A percentile compares a stretch with the other conserved stretches of the same genome.
phyloP scores from a whole-genome alignment of 2,113 vertebrate genomes.

The Callocephalon fimbriatum region DNA sequence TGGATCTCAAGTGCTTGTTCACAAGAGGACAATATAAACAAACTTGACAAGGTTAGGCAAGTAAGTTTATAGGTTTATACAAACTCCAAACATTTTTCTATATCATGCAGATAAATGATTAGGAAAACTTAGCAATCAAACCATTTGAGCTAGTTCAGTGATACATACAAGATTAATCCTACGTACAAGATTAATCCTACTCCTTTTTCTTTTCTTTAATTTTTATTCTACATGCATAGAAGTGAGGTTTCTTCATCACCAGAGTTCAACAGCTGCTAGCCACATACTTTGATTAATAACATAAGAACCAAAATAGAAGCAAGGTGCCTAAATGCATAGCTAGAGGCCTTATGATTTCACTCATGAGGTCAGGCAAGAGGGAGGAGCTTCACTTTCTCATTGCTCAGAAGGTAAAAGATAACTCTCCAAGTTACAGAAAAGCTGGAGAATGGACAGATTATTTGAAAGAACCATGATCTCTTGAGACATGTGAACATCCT shows the following conservation, averaged over 20 bases:
- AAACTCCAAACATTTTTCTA: not conserved
- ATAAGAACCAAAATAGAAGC: not conserved
- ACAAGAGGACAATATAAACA: not conserved
- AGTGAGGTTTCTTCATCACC: not conserved
- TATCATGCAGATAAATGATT: accelerated
- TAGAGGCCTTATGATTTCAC: not conserved
- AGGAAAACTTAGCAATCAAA: not conserved
- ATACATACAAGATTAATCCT: not conserved
- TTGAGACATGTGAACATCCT: not conserved
- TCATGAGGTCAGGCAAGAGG: not conserved
- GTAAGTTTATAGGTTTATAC: not conserved
- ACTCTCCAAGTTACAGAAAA: not conserved
- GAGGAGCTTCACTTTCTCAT: not conserved
- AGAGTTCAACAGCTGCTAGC: not conserved
- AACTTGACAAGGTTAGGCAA: not conserved
- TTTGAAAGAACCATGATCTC: not conserved
- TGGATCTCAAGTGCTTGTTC: not conserved
- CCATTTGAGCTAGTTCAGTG: not conserved
- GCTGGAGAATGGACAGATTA: not conserved
- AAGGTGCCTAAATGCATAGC: not conserved
- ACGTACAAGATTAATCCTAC: not conserved
- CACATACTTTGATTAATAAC: not conserved
- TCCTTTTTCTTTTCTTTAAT: not conserved
- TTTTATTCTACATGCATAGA: not conserved
- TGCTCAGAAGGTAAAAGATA: not conserved